Conservation (phyloP, 1,140 invertebrate genomes). For the Patella vulgata region DNA sequence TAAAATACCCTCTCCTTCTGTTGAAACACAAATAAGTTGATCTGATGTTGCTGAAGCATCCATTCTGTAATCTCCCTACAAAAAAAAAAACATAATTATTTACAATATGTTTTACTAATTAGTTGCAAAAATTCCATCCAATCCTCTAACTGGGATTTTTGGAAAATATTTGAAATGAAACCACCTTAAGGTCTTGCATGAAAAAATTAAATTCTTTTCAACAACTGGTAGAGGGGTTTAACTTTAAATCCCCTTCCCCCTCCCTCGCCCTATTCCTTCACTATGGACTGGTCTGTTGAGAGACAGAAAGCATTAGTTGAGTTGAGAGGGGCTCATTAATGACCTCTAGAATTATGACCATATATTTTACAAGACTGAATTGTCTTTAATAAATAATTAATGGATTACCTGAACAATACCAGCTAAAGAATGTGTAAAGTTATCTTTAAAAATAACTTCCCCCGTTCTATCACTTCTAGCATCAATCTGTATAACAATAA, state of each 20-base stretch:
- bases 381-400: too few relatives aligned
- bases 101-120: not conserved
- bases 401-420: conserved; percentile 79
- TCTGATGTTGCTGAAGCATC: conserved; percentile 73
- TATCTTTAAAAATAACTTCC: conserved; percentile 87
- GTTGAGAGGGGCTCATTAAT: too few relatives aligned
- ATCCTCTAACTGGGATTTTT: not conserved
- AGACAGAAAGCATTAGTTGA: too few relatives aligned
- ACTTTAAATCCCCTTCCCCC: too few relatives aligned
- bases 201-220: too few relatives aligned
- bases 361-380: too few relatives aligned
- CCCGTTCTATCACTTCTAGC: conserved; percentile 82
- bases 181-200: too few relatives aligned
- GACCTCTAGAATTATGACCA: too few relatives aligned
- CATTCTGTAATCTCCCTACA: conserved; percentile 80
- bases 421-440: conserved; percentile 78
- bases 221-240: too few relatives aligned
- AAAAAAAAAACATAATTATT: conserved; percentile 15
- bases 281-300: too few relatives aligned
- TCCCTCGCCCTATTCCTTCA: too few relatives aligned
- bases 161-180: too few relatives aligned
- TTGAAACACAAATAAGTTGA: conserved; percentile 85
- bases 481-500: conserved; percentile 70
- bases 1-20: conserved; percentile 83
- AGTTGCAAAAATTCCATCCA: not conserved